phyloP scores from a whole-genome alignment of 1,140 invertebrate species.

The Penaeus vannamei region DNA sequence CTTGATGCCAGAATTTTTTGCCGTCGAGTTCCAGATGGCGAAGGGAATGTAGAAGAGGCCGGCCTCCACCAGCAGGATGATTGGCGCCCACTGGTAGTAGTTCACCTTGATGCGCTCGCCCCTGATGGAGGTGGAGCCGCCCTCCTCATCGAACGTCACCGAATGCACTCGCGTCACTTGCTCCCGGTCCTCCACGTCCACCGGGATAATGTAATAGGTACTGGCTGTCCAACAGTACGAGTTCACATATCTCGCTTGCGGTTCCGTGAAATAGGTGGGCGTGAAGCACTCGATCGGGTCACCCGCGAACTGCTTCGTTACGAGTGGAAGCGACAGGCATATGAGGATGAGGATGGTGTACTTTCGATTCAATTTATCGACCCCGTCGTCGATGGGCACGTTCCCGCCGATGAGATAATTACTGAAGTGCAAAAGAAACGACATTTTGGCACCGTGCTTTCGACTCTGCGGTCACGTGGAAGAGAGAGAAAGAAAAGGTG shows the following conservation, averaged over 20 bases:
- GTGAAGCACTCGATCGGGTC: conserved; percentile 75
- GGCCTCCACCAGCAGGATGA: conserved; percentile 75
- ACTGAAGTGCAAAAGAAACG: conserved; percentile 71
- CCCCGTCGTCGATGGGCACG: conserved; percentile 75
- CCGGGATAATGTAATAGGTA: conserved; percentile 71
- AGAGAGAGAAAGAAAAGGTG: neutral
- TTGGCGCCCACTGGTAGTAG: conserved; percentile 77
- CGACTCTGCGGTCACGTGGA: neutral
- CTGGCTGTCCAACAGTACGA: conserved; percentile 73
- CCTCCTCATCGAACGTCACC: conserved; percentile 66
- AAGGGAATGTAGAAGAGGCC: conserved; percentile 76
- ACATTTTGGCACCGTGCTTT: conserved; percentile 66
- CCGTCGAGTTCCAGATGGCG: conserved; percentile 74
- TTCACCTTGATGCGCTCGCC: conserved; percentile 70
- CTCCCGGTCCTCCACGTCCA: conserved; percentile 67
- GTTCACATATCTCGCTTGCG: conserved; percentile 71
- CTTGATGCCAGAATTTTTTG: conserved; percentile 71
- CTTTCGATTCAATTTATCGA: conserved; percentile 76
- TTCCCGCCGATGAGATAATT: conserved; percentile 72
- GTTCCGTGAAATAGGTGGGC: conserved; percentile 72
- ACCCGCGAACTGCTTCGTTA: conserved; percentile 76
- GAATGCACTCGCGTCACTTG: conserved; percentile 68
- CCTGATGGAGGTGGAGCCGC: conserved; percentile 53
- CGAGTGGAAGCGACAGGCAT: conserved; percentile 75
- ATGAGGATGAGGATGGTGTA: conserved; percentile 76